These are phyloP conservation scores for Hemiscyllium ocellatum DNA, from an alignment of 2,113 vertebrate genomes.

Conservation along the genomic window DNA sequence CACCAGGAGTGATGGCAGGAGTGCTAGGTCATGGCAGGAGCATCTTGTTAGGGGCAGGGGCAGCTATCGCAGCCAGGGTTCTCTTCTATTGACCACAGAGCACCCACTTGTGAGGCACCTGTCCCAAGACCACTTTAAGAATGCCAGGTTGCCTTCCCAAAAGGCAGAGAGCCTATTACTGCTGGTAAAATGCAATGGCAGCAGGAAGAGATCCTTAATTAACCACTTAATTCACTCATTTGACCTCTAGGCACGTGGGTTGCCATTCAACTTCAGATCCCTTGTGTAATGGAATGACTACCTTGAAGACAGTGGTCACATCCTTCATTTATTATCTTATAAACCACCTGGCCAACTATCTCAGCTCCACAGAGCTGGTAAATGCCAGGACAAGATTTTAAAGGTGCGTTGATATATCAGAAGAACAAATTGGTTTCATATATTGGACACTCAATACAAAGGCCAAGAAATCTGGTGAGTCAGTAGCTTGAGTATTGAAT, in stretches of 20 bases:
- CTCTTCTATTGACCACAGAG: too few species aligned
- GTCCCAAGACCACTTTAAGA: too few species aligned
- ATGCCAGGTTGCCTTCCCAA: neutral
- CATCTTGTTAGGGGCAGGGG: too few species aligned
- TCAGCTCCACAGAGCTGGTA: neutral
- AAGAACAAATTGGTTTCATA: neutral
- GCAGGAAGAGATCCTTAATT: neutral
- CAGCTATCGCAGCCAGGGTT: too few species aligned
- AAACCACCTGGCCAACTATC: neutral
- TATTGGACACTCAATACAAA: neutral
- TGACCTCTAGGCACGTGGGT: neutral
- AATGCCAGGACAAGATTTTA: neutral
- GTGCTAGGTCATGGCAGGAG: too few species aligned
- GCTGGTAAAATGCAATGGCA: neutral
- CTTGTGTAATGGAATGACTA: neutral
- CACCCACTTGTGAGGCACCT: too few species aligned
- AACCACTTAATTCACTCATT: neutral
- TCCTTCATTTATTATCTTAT: too few species aligned
- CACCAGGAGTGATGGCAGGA: too few species aligned
- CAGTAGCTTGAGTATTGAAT: neutral
- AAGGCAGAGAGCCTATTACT: neutral
- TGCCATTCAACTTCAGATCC: neutral
- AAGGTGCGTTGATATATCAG: neutral
- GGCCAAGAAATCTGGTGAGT: neutral
- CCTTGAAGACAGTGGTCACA: too few species aligned